Conservation (phyloP, 2,113 vertebrate species). For the Sapajus apella region DNA sequence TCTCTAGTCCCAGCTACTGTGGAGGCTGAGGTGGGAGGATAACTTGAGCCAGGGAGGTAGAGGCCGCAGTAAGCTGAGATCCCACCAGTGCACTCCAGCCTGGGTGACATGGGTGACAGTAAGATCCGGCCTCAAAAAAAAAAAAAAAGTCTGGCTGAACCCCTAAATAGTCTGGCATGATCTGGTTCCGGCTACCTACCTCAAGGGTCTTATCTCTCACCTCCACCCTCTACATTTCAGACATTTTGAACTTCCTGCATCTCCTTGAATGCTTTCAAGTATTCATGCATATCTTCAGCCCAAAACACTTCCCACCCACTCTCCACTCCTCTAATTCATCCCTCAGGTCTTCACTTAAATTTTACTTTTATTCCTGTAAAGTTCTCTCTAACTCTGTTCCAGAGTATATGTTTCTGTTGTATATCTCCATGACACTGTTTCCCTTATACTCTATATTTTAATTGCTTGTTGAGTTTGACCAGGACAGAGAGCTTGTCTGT, state of each 20-base stretch:
- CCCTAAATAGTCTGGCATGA: not conserved
- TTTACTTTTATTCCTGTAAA: not conserved
- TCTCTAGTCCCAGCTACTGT: too few species aligned
- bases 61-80: too few species aligned
- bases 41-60: too few species aligned
- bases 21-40: too few species aligned
- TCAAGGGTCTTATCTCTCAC: not conserved
- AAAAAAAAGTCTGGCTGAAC: too few species aligned
- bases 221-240: not conserved
- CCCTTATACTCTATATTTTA: constrained; percentile 22
- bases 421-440: not conserved
- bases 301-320: not conserved
- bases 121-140: too few species aligned
- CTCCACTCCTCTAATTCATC: constrained; percentile 19
- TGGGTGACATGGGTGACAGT: too few species aligned
- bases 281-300: not conserved
- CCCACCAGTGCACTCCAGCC: too few species aligned
- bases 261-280: not conserved
- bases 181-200: not conserved
- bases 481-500: not conserved
- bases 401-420: not conserved
- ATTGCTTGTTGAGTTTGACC: constrained; percentile 49
- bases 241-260: not conserved
- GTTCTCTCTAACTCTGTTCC: not conserved
- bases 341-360: not conserved